Evolutionary conservation across 2,888 invertebrate genomes (phyloP).

Genomic region (Stenichneumon culpator): DNA sequence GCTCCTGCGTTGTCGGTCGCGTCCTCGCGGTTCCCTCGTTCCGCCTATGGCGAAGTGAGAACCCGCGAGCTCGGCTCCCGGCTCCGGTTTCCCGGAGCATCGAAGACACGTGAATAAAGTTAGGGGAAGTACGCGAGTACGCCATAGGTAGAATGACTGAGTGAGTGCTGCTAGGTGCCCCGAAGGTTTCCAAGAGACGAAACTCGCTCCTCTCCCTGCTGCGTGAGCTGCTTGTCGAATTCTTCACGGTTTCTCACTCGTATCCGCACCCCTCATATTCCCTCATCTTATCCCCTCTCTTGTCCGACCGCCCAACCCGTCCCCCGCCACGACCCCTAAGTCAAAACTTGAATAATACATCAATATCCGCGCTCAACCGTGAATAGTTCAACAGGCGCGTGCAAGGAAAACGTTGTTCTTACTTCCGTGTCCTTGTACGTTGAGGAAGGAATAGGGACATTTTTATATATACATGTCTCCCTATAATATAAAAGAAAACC

Average conservation of each 20-base stretch:
- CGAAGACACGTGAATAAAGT: slow-evolving; percentile 78
- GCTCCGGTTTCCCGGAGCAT: slow-evolving; percentile 63
- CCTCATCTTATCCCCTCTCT: slow-evolving; percentile 1
- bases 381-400: slow-evolving; percentile 56
- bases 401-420: not conserved
- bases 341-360: slow-evolving; percentile 67
- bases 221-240: slow-evolving; percentile 73
- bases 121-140: slow-evolving; percentile 65
- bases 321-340: not conserved
- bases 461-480: too few relatives aligned
- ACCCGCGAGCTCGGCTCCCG: slow-evolving; percentile 18
- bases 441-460: not conserved
- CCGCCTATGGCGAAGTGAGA: slow-evolving; percentile 26
- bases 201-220: slow-evolving; percentile 57
- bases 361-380: slow-evolving; percentile 57
- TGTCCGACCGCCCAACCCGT: not conserved
- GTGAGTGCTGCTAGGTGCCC: slow-evolving; percentile 39
- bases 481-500: too few relatives aligned
- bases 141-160: slow-evolving; percentile 67
- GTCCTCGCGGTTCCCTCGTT: slow-evolving; percentile 23
- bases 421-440: not conserved
- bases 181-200: slow-evolving; percentile 19
- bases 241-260: slow-evolving; percentile 44
- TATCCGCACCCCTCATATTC: slow-evolving; percentile 10
- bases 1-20: slow-evolving; percentile 51